A percentile compares a stretch with the other conserved stretches of the same genome.
phyloP scores from a whole-genome alignment of 2,113 vertebrate species.

The Scortum barcoo region DNA sequence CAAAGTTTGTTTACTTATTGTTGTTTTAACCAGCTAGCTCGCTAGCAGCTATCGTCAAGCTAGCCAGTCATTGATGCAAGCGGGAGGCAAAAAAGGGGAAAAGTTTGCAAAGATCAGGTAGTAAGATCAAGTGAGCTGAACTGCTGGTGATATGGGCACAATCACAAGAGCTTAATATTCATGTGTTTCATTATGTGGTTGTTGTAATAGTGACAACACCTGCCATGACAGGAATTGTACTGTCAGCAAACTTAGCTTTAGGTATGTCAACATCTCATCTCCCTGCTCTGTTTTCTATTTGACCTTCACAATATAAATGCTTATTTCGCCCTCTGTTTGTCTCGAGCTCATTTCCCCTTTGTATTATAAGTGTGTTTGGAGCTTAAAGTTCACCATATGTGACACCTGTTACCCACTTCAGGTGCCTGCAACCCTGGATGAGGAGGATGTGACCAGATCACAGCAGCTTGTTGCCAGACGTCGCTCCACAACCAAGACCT shows the following conservation, averaged over 20 bases:
- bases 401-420: constrained; percentile 57
- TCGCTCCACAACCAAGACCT: constrained; percentile 37
- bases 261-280: not conserved
- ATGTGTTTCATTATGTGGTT: not conserved
- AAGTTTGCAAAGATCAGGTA: constrained; percentile 38
- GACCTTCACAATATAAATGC: not conserved
- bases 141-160: not conserved
- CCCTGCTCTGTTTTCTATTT: not conserved
- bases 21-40: constrained; percentile 36
- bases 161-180: not conserved
- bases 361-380: not conserved
- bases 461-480: constrained; percentile 42
- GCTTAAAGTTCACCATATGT: constrained; percentile 21
- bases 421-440: constrained; percentile 60
- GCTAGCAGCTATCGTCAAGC: constrained; percentile 56
- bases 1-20: constrained; percentile 65
- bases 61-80: constrained; percentile 39
- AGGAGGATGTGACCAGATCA: constrained; percentile 53
- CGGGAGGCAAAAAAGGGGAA: too few species aligned
- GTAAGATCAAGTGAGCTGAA: not conserved
- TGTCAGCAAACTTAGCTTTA: constrained; percentile 9
- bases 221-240: constrained; percentile 15
- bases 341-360: constrained; percentile 3
- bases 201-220: constrained; percentile 2
- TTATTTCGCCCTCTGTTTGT: not conserved